A percentile compares a stretch with the other conserved stretches of the same genome.
Conservation (phyloP, 2,797 vertebrate genomes). For the Astyanax mexicanus region DNA sequence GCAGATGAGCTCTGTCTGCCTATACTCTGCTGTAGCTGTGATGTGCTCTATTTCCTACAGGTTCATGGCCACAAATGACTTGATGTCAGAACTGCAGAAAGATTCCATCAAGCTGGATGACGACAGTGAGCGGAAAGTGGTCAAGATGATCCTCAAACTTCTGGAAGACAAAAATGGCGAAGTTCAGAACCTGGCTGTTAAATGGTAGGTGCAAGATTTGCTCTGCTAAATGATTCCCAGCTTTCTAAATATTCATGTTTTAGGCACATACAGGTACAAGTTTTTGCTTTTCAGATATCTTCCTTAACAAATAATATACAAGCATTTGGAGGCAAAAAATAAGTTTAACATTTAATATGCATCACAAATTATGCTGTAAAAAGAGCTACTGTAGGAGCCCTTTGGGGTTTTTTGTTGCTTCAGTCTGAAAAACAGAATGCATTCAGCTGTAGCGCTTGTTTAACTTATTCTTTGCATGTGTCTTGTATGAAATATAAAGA, state of each 20-base stretch:
- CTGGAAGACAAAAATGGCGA: conserved; percentile 99
- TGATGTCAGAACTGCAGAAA: conserved; percentile 99
- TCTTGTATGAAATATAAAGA: background rate
- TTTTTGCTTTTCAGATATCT: background rate
- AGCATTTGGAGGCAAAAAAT: too few relatives aligned
- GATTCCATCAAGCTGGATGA: conserved; percentile 99
- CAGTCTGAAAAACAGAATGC: background rate
- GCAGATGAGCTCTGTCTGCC: background rate
- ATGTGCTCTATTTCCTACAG: conserved; percentile 67
- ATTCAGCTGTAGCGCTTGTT: too few relatives aligned
- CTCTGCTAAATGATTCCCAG: background rate
- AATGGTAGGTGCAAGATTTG: conserved; percentile 83
- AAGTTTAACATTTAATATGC: too few relatives aligned
- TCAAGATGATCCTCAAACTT: conserved; percentile 99
- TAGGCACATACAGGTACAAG: background rate
- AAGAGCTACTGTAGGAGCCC: too few relatives aligned
- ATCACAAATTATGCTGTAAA: too few relatives aligned
- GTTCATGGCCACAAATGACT: conserved; percentile 99
- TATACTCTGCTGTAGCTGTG: background rate
- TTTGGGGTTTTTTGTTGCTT: too few relatives aligned
- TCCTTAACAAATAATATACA: background rate
- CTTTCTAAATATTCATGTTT: background rate
- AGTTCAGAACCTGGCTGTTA: conserved; percentile 97
- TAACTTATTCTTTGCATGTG: background rate
- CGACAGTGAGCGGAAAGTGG: conserved; percentile 98